Evolutionary conservation across 2,113 vertebrate species (phyloP).

Genomic region (Microtus oregoni): DNA sequence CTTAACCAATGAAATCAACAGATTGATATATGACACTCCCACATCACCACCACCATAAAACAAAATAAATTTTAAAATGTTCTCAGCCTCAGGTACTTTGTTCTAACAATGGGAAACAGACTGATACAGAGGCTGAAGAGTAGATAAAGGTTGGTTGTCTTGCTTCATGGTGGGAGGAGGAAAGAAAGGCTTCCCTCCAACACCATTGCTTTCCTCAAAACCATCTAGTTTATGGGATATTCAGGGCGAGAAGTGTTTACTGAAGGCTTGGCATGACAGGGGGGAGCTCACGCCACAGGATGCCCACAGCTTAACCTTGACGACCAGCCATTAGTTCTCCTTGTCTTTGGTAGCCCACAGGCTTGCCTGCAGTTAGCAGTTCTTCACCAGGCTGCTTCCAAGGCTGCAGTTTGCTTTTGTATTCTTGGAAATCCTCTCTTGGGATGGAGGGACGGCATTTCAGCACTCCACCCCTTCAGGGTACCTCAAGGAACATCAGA

Average conservation of each 20-base stretch:
- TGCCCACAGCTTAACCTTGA: neutral
- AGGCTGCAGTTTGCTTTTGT: no score
- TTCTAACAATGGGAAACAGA: neutral
- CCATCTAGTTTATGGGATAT: no score
- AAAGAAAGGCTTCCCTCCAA: neutral
- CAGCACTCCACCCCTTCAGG: neutral
- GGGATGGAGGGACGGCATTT: neutral
- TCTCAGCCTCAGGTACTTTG: neutral
- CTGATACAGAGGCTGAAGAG: no score
- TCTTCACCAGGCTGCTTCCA: neutral
- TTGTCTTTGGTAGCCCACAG: neutral
- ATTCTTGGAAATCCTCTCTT: neutral
- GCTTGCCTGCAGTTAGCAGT: neutral
- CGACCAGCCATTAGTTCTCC: fast-evolving
- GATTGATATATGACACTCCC: no score
- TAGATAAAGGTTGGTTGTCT: neutral
- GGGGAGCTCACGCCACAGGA: fast-evolving
- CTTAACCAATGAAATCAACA: no score
- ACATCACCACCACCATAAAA: neutral
- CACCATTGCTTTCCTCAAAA: neutral
- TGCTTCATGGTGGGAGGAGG: neutral
- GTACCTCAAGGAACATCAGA: neutral
- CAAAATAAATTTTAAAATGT: neutral
- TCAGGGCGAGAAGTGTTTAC: neutral
- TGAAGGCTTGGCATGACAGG: neutral